Evolutionary conservation across 2,113 vertebrate genomes (phyloP), one percentile per base, ranked within the genome.

Genomic region (Neopipo cinnamomea): DNA sequence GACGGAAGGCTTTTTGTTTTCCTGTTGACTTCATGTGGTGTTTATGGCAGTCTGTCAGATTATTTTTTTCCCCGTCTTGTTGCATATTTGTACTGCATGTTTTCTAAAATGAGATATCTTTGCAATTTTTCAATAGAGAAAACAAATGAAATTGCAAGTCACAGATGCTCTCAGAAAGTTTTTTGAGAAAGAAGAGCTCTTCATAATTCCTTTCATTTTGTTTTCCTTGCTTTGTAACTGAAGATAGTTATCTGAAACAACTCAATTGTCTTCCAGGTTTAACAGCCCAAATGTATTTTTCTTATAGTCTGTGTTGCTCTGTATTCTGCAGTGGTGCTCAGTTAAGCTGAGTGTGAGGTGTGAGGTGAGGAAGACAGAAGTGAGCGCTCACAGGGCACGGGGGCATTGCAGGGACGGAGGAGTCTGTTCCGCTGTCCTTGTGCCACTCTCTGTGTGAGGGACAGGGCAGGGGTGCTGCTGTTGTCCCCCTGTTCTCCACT

Each of bases 381-480:
- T 3, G 0, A 15, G 15, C 7, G 14, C 47, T 58, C 18, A 0
- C 56, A 21, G 59, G 59, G 42, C 37, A 13, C 2, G 3, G 3
- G 3, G 6, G 12, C 1, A 0, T 3, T 22, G 47, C 19, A 2
- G 37, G 5, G 10, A 3, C 3, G 2, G 8, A 16, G 41, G n/a
- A 8, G 24, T 21, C 16, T 30, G 23, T 42, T 35, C 22, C 3
- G 22, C 41, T 23, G 19, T 30, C 28, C 8, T 27, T 11, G 16
- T 41, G 66, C 17, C 15, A 5, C 14, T 13, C 15, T 2, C 25
- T 8, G 30, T 2, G 35, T 4, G 6, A 8, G 25, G 70, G 39
- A 7, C 24, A 53, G 46, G 7, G 2, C 2, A 6, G 24, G 10
- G 25, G 3, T 59, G n/a, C 14, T 25, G 58, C 31, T 16, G 0